phyloP scores from a whole-genome alignment of 2,888 invertebrate species.

The Sesia apiformis region DNA sequence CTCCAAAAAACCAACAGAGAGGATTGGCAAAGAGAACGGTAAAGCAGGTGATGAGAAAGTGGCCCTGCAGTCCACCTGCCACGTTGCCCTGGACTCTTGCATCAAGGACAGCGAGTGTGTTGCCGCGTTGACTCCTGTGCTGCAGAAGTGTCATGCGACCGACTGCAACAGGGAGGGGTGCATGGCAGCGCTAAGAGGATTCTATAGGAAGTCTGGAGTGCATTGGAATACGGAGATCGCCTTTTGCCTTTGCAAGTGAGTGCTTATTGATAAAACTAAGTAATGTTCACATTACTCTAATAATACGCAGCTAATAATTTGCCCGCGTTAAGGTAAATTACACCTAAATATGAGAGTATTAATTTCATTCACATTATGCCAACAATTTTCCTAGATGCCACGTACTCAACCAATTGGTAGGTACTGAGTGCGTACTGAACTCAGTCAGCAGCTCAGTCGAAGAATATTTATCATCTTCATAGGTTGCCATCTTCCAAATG shows the following conservation, averaged over 20 bases:
- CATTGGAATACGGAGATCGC: slow-evolving; percentile 92
- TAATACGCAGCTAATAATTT: too few relatives aligned
- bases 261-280: slow-evolving; percentile 13
- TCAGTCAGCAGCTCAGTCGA: too few relatives aligned
- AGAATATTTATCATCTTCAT: too few relatives aligned
- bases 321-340: too few relatives aligned
- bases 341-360: too few relatives aligned
- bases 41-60: slow-evolving; percentile 72
- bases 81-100: slow-evolving; percentile 86
- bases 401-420: too few relatives aligned
- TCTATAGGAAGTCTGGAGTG: slow-evolving; percentile 87
- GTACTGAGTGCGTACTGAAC: too few relatives aligned
- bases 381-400: too few relatives aligned
- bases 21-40: slow-evolving; percentile 72
- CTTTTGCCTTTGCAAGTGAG: slow-evolving; percentile 95
- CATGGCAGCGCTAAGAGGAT: slow-evolving; percentile 89
- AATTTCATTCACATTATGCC: too few relatives aligned
- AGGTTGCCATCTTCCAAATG: too few relatives aligned
- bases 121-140: slow-evolving; percentile 85
- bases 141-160: slow-evolving; percentile 83
- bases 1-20: slow-evolving; percentile 47
- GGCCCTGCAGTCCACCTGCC: slow-evolving; percentile 88
- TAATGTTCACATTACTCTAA: too few relatives aligned
- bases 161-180: slow-evolving; percentile 89
- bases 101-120: slow-evolving; percentile 88